These are phyloP conservation scores for Anarrhichthys ocellatus DNA, from an alignment of 2,113 vertebrate genomes.

Conservation along the genomic window DNA sequence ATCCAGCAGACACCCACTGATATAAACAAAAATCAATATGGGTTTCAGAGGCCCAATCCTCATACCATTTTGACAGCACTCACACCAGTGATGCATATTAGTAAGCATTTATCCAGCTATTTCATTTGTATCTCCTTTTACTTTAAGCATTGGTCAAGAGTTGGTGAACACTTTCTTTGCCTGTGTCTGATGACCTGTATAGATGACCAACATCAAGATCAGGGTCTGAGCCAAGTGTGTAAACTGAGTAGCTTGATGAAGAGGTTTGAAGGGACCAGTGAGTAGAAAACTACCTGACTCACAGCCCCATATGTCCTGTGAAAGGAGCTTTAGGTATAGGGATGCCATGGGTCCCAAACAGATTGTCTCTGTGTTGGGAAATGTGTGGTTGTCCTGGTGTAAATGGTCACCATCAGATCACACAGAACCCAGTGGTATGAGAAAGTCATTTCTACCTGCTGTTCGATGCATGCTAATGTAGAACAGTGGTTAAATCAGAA, in stretches of 20 bases:
- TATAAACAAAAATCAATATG: constrained; percentile 46
- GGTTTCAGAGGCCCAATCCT: not conserved
- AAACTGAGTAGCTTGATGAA: constrained; percentile 22
- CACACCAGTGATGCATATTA: not conserved
- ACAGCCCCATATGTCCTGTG: not conserved
- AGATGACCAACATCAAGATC: constrained; percentile 39
- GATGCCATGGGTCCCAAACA: constrained; percentile 15
- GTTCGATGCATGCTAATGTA: not conserved
- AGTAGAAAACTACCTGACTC: constrained; percentile 26
- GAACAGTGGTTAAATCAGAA: not conserved
- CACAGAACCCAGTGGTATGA: not conserved
- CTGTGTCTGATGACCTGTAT: constrained; percentile 33
- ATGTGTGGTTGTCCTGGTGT: not conserved
- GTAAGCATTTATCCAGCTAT: constrained; percentile 25
- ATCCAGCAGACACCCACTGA: constrained; percentile 40
- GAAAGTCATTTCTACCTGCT: not conserved
- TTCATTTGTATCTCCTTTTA: constrained; percentile 2
- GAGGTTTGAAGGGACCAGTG: constrained; percentile 30
- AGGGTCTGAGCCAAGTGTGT: constrained; percentile 25
- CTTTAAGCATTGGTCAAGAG: constrained; percentile 25
- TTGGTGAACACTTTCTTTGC: constrained; percentile 19
- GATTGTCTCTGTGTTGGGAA: not conserved
- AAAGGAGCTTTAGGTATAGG: not conserved
- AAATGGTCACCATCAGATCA: not conserved
- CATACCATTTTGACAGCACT: constrained; percentile 1